These are phyloP conservation scores for Gordius sp. DNA, from an alignment of 2,888 invertebrate genomes.

Conservation along the genomic window DNA sequence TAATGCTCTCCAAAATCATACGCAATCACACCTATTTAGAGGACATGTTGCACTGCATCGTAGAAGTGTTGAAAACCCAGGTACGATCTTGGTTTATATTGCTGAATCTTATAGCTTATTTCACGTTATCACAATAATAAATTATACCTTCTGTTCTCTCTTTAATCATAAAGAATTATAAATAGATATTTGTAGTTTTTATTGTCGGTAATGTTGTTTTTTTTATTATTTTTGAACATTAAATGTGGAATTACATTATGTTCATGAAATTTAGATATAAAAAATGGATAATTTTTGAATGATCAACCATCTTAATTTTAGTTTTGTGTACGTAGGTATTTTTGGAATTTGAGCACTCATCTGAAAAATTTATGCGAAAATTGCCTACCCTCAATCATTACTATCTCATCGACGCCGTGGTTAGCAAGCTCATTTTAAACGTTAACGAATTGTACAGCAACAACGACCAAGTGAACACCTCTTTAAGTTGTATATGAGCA, in stretches of 20 bases:
- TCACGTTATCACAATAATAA: too few species aligned
- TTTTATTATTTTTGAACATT: too few species aligned
- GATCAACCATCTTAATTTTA: too few species aligned
- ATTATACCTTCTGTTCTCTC: too few species aligned
- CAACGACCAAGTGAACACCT: neutral
- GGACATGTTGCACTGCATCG: neutral
- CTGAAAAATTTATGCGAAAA: neutral
- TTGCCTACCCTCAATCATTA: neutral
- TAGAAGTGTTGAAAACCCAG: neutral
- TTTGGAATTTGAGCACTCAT: conserved; percentile 1
- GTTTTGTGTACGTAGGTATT: too few species aligned
- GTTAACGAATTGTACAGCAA: neutral
- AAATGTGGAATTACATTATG: too few species aligned
- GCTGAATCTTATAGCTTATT: too few species aligned
- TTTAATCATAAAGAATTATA: too few species aligned
- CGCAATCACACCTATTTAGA: conserved; percentile 4
- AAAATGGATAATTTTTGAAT: too few species aligned
- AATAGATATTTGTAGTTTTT: too few species aligned
- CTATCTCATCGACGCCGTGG: neutral
- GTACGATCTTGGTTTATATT: neutral
- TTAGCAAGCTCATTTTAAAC: neutral
- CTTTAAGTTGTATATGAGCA: neutral
- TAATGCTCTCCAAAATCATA: neutral
- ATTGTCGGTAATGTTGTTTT: too few species aligned
- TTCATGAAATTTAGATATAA: too few species aligned